phyloP scores from a whole-genome alignment of 2,888 invertebrate species.

The Lasioglossum oenotherae region DNA sequence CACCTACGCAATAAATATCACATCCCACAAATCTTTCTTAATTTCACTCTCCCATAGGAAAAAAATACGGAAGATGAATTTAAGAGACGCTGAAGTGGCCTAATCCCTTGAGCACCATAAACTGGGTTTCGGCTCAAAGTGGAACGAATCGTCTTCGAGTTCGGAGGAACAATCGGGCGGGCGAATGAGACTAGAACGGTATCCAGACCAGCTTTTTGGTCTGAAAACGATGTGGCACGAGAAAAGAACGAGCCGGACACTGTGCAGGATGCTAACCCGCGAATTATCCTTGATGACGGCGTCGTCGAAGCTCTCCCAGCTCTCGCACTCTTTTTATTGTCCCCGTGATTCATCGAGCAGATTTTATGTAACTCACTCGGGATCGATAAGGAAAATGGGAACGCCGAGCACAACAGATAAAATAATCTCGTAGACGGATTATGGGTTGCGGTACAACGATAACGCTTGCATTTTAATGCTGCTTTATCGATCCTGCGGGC shows the following conservation, averaged over 20 bases:
- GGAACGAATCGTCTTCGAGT: background rate
- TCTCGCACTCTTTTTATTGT: background rate
- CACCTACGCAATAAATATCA: no score
- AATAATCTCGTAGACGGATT: background rate
- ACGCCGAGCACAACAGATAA: background rate
- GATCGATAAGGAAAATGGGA: conserved; percentile 15
- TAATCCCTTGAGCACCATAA: background rate
- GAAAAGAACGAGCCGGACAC: background rate
- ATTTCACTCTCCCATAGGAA: background rate
- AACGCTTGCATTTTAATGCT: background rate
- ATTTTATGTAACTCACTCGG: conserved; percentile 22
- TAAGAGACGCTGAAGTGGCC: background rate
- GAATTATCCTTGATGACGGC: background rate
- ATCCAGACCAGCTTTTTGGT: conserved; percentile 50
- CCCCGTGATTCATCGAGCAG: conserved; percentile 16
- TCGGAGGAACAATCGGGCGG: conserved; percentile 1
- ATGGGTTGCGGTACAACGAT: background rate
- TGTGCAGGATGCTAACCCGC: background rate
- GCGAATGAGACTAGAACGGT: conserved; percentile 31
- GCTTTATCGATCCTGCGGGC: background rate
- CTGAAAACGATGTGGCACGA: conserved; percentile 61
- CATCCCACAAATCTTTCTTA: background rate
- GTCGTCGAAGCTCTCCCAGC: background rate
- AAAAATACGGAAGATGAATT: background rate
- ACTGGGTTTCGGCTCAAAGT: background rate